Evolutionary conservation across 2,113 vertebrate species (phyloP), one percentile per base, ranked within the genome.

Genomic region (Mesitornis unicolor): DNA sequence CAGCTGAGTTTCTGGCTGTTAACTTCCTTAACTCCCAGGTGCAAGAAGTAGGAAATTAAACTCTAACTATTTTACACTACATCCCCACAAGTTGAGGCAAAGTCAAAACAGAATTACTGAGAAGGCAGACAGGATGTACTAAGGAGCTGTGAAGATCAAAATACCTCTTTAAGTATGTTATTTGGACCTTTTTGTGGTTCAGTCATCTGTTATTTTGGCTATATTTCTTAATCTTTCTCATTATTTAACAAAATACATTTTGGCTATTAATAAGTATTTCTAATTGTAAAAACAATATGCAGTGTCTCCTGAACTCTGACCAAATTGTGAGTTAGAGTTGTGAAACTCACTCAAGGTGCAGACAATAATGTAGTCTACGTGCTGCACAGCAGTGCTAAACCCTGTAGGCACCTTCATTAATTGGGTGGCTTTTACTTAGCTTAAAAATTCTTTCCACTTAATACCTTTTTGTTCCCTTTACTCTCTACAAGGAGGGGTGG

Each of bases 231-330:
- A 74, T 77, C 7, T 31, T 61, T 0, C 11, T 77, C 13, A 38
- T 69, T 43, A 60, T 63, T 71, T 71, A 36, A n/a, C 48, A 86
- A 43, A 61, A 4, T 40, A 8, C 1, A 33, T 68, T 91, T 87
- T 25, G 13, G 14, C 7, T 53, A 13, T 61, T 64, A 53, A 14
- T 31, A 77, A 50, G 2, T 36, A 13, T 48, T 85, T 74, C 14
- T 71, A 73, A 54, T n/a, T 40, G 13, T 15, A 90, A 77, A 63
- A 3, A 82, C 8, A 13, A 51, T 47, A 74, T 10, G 3, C 73
- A 15, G 1, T 61, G 5, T 67, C 22, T 69, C 25, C 36, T 45
- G 68, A 70, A 54, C 0, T 0, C 16, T 82, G 42, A 54, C 26
- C 20, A 81, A 65, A 53, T 13, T 57, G 36, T 70, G 56, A 67